Evolutionary conservation across 2,888 invertebrate genomes (phyloP), one percentile per base, ranked within the genome.

Genomic region (Camptogramma bilineatum): DNA sequence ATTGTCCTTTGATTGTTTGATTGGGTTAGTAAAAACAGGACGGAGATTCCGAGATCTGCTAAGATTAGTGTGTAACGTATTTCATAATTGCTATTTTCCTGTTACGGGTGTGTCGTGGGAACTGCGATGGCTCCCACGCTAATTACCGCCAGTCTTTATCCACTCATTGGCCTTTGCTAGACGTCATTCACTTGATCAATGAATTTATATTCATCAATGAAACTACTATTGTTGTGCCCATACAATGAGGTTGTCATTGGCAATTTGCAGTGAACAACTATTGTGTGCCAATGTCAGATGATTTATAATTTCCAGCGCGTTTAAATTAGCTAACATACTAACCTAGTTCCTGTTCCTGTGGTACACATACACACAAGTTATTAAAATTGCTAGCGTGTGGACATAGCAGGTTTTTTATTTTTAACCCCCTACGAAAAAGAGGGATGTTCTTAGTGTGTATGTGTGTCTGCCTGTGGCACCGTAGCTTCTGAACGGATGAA

Each of bases 191-290:
- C 46, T 59, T 51, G 77, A 84, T 87, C 86, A 89, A 86, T 90
- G 86, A 84, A 83, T 82, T 82, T 82, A 79, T 79, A 84, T 83
- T 85, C 81, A 84, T 88, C 85, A 88, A 88, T 89, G 87, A 79
- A 85, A 80, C 74, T 71, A 79, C 79, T 78, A 78, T 82, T 83
- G 78, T 82, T 80, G 73, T 76, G 68, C 66, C 65, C 72, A 69
- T 78, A 79, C 76, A 78, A 80, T 78, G 75, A 76, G 39, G 42
- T 56, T 63, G 53, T 34, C 69, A 70, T 66, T 75, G 71, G 73
- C 74, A 76, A 82, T 79, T 79, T 76, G 75, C 75, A 71, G 74
- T 73, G 73, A 75, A 71, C 55, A 54, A 69, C 68, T 72, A 72
- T 80, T 76, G 76, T 76, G 72, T 69, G 73, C 58, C 72, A 73